Percentiles rank a stretch among this genome's conserved stretches.
phyloP scores from a whole-genome alignment of 2,888 invertebrate species.

The Heliconius hortense region DNA sequence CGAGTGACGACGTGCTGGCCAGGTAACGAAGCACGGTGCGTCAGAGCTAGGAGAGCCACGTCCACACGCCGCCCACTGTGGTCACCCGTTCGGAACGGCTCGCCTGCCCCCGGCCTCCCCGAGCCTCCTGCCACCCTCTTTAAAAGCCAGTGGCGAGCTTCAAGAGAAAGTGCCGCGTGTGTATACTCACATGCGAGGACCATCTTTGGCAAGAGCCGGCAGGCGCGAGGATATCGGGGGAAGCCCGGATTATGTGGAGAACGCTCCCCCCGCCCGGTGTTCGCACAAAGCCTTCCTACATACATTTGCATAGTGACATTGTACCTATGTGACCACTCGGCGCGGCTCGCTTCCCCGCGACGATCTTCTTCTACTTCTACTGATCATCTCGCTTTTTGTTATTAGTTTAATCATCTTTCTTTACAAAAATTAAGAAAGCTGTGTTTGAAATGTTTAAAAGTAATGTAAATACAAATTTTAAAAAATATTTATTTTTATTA shows the following conservation, averaged over 20 bases:
- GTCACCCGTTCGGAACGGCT: slow-evolving; percentile 81
- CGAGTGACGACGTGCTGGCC: slow-evolving; percentile 25
- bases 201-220: slow-evolving; percentile 73
- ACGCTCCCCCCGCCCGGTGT: slow-evolving; percentile 70
- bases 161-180: slow-evolving; percentile 83
- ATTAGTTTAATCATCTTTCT: background rate
- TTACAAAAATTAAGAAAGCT: background rate
- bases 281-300: slow-evolving; percentile 75
- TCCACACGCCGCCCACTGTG: slow-evolving; percentile 74
- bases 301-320: slow-evolving; percentile 82
- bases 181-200: slow-evolving; percentile 79
- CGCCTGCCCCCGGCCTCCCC: slow-evolving; percentile 57
- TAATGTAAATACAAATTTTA: background rate
- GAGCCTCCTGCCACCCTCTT: slow-evolving; percentile 74
- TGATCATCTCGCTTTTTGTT: slow-evolving; percentile 57
- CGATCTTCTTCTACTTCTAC: slow-evolving; percentile 77
- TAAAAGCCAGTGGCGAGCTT: slow-evolving; percentile 84
- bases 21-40: slow-evolving; percentile 47
- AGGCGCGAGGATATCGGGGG: slow-evolving; percentile 61
- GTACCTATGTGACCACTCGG: slow-evolving; percentile 75
- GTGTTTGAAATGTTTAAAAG: background rate
- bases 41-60: slow-evolving; percentile 52
- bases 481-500: too few relatives aligned
- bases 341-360: slow-evolving; percentile 66
- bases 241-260: slow-evolving; percentile 75